Evolutionary conservation across 2,797 vertebrate species (phyloP).

Genomic region (Periparus ater): DNA sequence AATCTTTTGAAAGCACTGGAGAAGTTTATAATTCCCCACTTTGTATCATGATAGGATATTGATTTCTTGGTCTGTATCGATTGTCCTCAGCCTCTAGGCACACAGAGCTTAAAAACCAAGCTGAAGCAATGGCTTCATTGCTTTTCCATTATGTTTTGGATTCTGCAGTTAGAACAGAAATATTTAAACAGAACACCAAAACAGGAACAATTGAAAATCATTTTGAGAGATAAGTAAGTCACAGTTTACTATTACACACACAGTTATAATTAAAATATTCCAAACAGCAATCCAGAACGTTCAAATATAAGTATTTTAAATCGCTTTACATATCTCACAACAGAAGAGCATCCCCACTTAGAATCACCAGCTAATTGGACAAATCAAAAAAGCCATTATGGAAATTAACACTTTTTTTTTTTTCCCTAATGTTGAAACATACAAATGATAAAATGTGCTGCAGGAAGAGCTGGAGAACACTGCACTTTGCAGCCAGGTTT

Average conservation of each 20-base stretch:
- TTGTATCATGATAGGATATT: conserved; percentile 56
- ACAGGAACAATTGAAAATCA: not conserved
- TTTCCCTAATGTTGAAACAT: not conserved
- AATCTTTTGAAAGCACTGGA: conserved; percentile 26
- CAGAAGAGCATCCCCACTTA: not conserved
- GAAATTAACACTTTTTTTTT: not conserved
- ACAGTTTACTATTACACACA: not conserved
- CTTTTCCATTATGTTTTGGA: not conserved
- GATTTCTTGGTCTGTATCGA: conserved; percentile 35
- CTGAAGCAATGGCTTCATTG: not conserved
- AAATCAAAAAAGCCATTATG: conserved; percentile 12
- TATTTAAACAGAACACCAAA: not conserved
- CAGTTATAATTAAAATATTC: not conserved
- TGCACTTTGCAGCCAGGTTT: not conserved
- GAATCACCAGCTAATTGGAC: not conserved
- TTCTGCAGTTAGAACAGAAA: not conserved
- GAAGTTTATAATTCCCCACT: conserved; percentile 55
- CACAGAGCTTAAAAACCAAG: conserved; percentile 1
- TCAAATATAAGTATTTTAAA: not conserved
- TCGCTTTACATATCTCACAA: not conserved
- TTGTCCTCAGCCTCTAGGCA: not conserved
- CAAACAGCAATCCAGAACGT: not conserved
- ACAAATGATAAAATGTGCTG: not conserved
- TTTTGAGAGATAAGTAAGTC: not conserved
- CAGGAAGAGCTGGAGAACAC: not conserved